Conservation (phyloP, 1,140 invertebrate species). For the Radopholus similis region DNA sequence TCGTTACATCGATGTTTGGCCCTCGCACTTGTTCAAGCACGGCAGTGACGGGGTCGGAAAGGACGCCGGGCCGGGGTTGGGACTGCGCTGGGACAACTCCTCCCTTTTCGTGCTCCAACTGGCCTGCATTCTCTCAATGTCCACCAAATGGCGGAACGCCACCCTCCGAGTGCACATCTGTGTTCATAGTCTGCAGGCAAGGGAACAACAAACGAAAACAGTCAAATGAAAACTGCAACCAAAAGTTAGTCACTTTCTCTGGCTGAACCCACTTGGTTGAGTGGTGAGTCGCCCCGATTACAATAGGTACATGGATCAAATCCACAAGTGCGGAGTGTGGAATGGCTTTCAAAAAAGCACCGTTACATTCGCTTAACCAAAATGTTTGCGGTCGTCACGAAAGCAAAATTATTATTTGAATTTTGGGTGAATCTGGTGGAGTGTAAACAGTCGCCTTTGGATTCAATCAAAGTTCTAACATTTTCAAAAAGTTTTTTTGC, state of each 20-base stretch:
- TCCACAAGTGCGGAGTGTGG: background rate
- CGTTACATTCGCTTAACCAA: too few species aligned
- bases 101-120: constrained; percentile 89
- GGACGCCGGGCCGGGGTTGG: background rate
- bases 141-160: constrained; percentile 71
- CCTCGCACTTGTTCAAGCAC: constrained; percentile 79
- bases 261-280: too few species aligned
- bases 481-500: constrained; percentile 1
- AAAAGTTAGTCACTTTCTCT: too few species aligned
- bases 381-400: too few species aligned
- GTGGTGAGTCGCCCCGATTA: too few species aligned
- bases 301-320: too few species aligned
- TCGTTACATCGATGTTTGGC: constrained; percentile 93
- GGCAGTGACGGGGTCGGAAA: constrained; percentile 64
- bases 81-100: constrained; percentile 63
- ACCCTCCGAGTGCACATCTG: constrained; percentile 81
- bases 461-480: background rate
- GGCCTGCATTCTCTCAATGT: constrained; percentile 90
- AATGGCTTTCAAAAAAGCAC: background rate
- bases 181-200: constrained; percentile 57
- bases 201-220: too few species aligned
- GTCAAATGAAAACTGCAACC: too few species aligned
- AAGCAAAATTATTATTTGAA: constrained; percentile 10
- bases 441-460: background rate
- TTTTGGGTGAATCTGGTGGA: background rate